A percentile compares a stretch with the other conserved stretches of the same genome.
phyloP scores from a whole-genome alignment of 2,113 vertebrate species.

The Phyllostomus hastatus region DNA sequence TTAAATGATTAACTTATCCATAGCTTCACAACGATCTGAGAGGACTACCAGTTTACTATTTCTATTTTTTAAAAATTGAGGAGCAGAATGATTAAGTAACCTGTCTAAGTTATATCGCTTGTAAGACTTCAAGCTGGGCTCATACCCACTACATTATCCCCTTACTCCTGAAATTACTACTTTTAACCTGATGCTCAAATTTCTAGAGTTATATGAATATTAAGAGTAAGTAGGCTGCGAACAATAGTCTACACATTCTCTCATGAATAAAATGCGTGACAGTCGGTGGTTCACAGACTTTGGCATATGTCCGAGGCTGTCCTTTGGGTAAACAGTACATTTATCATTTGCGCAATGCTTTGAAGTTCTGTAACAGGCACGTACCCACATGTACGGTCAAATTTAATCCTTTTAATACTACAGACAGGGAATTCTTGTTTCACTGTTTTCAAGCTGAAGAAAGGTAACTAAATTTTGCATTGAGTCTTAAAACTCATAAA shows the following conservation, averaged over 20 bases:
- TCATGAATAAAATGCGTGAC: not conserved
- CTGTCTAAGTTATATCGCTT: not conserved
- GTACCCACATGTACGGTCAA: not conserved
- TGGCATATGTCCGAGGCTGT: not conserved
- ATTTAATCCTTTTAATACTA: not conserved
- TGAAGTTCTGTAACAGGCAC: not conserved
- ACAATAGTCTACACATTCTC: not conserved
- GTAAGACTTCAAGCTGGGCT: not conserved
- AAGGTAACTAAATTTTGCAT: not conserved
- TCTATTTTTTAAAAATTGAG: not conserved
- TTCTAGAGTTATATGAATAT: not conserved
- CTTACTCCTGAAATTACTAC: not conserved
- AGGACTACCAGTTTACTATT: not conserved
- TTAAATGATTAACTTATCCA: constrained; percentile 7
- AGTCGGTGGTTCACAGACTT: not conserved
- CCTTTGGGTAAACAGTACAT: not conserved
- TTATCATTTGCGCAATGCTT: not conserved
- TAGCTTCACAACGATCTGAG: not conserved
- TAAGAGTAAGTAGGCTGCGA: not conserved
- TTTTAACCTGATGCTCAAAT: not conserved
- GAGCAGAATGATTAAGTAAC: not conserved
- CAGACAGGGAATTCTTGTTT: not conserved
- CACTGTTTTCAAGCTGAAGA: not conserved
- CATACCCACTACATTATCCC: not conserved
- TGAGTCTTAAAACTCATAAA: not conserved